Base-by-base conservation (phyloP, 2,888 invertebrate genomes). In the Seira musarum region DNA sequence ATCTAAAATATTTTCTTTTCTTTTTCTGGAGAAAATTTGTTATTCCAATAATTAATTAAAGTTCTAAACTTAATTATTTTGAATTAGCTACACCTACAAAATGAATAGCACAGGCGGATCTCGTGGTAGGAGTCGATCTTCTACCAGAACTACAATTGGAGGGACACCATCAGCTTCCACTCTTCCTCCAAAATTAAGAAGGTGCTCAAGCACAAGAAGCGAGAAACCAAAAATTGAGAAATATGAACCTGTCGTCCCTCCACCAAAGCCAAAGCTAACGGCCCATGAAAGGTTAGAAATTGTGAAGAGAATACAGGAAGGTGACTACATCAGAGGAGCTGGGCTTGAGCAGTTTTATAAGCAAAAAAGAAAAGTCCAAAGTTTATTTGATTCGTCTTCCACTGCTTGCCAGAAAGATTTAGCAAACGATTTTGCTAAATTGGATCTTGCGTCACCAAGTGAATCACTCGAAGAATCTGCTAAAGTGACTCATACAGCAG, bases 301-400 rank as follows among this genome's bases (percentile, higher is more conserved):
- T n/a, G 2, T 65, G 0, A 24, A 67, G 17, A n/a, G 30, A 1
- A 19, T 75, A 0, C 15, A 68, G 17, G 61, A 22, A 1, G 46
- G 75, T 24, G 21, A 75, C 15, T 75, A 40, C 61, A 17, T 2
- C 2, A 30, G 5, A 13, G 68, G 46, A 1, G 60, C 19, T 17
- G 75, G 75, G 21, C 0, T 60, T 3, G 35, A 57, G 2, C 75
- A 75, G 30, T 75, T 75, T 22, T 66, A 63, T 17, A 15, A 64
- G 64, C 19, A 64, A 6, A 19, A 64, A 64, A 64, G 17, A 21
- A 68, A 24, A 68, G 53, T 68, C 22, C n/a, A n/a, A n/a, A n/a
- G n/a, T n/a, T n/a, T n/a, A n/a, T n/a, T n/a, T n/a, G n/a, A n/a
- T n/a, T n/a, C n/a, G n/a, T n/a, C n/a, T n/a, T n/a, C n/a, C n/a